Base-by-base conservation (phyloP, 2,888 invertebrate species). In the Platycheirus rosarum region DNA sequence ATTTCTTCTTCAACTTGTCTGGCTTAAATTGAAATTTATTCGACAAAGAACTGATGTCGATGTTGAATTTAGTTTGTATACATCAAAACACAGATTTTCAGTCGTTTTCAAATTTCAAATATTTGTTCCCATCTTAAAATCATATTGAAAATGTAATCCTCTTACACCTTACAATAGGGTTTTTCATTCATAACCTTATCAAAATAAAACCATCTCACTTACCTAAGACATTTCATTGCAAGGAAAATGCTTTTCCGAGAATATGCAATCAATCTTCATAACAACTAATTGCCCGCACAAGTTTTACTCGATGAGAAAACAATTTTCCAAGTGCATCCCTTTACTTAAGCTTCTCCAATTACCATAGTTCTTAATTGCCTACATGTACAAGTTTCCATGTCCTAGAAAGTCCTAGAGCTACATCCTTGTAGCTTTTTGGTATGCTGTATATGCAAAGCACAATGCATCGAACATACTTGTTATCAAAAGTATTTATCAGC, bases 351-450 rank as follows among this genome's bases (percentile, higher is more conserved):
- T n/a, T 13, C 37, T 40, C 37, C 2, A 40, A 40, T 40, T 46
- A 46, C 46, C 18, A 23, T 11, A 20, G 14, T n/a, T 46, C 23
- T 63, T 73, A 75, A 75, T 60, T 66, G 68, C 68, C n/a, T 23
- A 1, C 51, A 77, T 77, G 49, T 32, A 63, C 63, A 42, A 69
- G 48, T 63, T 65, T 51, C 70, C 65, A 62, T 23, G 6, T 23
- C 23, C 23, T 23, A 9, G n/a, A 69, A 42, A 53, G 42, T 60
- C 32, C 11, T 26, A 26, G 2, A 26, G 6, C 37, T 13, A 14
- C 13, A 53, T 62, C 57, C 57, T 26, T 26, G 3, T 11, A 35
- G 35, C 11, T 55, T n/a, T n/a, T n/a, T n/a, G n/a, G n/a, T n/a
- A n/a, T 46, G 37, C 11, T 2, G n/a, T 18, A 18, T 6, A 8